phyloP scores from a whole-genome alignment of 2,113 vertebrate genomes.

The Eretmochelys imbricata region DNA sequence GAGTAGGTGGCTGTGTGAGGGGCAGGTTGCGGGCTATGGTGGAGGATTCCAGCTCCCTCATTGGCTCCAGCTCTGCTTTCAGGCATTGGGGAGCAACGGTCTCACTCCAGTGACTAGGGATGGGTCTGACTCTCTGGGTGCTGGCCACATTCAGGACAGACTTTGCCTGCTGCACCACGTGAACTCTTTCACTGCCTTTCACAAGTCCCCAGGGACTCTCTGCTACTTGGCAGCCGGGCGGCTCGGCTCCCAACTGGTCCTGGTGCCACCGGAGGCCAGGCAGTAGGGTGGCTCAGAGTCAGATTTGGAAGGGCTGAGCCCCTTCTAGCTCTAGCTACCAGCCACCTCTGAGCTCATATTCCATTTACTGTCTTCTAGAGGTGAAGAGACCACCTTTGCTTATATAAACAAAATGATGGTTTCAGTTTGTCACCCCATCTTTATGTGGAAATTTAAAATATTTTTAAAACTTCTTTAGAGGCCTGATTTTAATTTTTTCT shows the following conservation, averaged over 20 bases:
- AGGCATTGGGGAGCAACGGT: too few relatives aligned
- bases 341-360: not conserved
- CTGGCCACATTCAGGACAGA: not conserved
- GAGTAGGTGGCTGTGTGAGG: too few relatives aligned
- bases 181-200: not conserved
- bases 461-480: not conserved
- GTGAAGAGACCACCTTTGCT: not conserved
- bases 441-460: not conserved
- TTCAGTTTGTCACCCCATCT: not conserved
- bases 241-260: too few relatives aligned
- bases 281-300: too few relatives aligned
- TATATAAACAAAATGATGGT: not conserved
- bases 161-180: not conserved
- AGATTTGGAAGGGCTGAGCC: too few relatives aligned
- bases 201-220: not conserved
- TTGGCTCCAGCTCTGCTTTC: not conserved
- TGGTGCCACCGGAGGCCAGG: not conserved
- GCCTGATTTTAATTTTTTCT: not conserved
- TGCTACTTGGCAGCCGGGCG: not conserved
- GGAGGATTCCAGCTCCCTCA: not conserved
- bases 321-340: too few relatives aligned
- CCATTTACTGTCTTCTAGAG: not conserved
- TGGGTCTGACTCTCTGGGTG: not conserved
- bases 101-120: not conserved
- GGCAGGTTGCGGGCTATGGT: not conserved